These are phyloP conservation scores for Cynopterus sphinx DNA, from an alignment of 2,797 vertebrate species.

Conservation along the genomic window DNA sequence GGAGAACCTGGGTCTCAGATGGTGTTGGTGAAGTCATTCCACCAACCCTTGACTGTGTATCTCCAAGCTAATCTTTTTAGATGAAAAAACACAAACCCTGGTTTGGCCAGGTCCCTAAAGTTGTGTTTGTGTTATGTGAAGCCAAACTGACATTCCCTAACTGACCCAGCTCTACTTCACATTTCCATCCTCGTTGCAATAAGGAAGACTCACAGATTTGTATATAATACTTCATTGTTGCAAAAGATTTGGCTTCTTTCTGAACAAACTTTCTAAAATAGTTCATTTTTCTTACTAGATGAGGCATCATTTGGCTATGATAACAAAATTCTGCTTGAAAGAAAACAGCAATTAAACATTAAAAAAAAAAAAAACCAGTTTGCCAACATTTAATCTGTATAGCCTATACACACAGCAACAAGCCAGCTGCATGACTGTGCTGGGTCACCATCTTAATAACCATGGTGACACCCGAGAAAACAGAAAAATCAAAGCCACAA, in stretches of 20 bases:
- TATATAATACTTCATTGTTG: conserved; percentile 45
- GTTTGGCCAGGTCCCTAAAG: background rate
- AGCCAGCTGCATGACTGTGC: background rate
- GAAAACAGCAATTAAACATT: conserved; percentile 42
- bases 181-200: background rate
- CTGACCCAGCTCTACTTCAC: background rate
- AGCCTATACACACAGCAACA: background rate
- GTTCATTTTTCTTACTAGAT: conserved; percentile 63
- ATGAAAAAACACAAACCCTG: background rate
- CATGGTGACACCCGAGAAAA: background rate
- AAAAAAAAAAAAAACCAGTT: background rate
- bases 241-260: conserved; percentile 57
- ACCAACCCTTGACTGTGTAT: background rate
- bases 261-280: conserved; percentile 54
- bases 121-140: background rate
- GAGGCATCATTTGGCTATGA: conserved; percentile 62
- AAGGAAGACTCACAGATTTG: conserved; percentile 34
- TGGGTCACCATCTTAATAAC: background rate
- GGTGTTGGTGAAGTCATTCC: background rate
- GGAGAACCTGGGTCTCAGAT: background rate
- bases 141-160: background rate
- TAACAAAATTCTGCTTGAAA: conserved; percentile 27
- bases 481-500: conserved; percentile 12
- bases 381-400: background rate
- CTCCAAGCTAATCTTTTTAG: background rate